phyloP scores from a whole-genome alignment of 2,113 vertebrate genomes.

The Sigmodon hispidus region DNA sequence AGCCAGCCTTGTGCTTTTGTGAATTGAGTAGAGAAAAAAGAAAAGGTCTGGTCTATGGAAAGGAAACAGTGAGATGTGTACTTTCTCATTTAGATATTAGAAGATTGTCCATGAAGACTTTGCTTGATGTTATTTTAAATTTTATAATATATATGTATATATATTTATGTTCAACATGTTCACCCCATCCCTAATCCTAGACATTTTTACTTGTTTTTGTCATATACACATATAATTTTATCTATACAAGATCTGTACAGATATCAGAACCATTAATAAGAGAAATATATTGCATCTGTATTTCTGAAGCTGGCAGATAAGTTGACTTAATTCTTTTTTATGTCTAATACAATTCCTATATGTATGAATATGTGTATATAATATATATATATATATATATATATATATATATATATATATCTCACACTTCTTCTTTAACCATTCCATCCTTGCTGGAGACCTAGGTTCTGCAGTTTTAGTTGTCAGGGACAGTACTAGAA shows the following conservation, averaged over 20 bases:
- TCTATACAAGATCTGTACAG: not conserved
- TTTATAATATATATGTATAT: not conserved
- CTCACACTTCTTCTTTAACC: not conserved
- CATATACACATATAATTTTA: not conserved
- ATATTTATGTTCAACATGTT: not conserved
- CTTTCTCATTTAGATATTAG: not conserved
- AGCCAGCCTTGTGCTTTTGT: not conserved
- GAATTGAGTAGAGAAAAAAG: not conserved
- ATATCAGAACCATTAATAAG: not conserved
- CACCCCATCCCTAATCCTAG: too few species aligned
- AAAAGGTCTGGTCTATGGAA: not conserved
- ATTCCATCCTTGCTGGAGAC: not conserved
- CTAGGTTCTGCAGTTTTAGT: not conserved
- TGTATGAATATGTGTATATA: not conserved
- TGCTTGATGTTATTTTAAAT: not conserved
- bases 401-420: too few species aligned
- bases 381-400: not conserved
- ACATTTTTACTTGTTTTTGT: not conserved
- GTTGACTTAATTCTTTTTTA: not conserved
- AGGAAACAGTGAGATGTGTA: not conserved
- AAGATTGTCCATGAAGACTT: not conserved
- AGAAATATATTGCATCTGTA: not conserved
- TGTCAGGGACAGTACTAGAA: not conserved
- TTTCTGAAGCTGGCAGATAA: not conserved
- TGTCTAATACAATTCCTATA: not conserved